phyloP scores from a whole-genome alignment of 2,113 vertebrate genomes.

The Gnathonemus longibarbis region DNA sequence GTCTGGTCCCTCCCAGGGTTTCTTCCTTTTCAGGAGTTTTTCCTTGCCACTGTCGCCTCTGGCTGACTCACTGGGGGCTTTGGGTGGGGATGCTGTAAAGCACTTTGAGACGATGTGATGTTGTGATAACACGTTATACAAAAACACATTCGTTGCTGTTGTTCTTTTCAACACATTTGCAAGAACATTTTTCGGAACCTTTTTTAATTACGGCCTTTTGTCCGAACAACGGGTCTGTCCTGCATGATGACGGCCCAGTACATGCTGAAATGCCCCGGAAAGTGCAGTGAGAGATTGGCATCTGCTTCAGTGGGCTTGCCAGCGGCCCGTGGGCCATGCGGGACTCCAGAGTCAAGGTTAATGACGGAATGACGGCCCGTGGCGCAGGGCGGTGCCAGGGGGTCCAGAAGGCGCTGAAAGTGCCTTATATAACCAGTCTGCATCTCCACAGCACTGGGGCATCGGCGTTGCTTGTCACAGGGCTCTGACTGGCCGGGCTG shows the following conservation, averaged over 20 bases:
- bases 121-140: too few relatives aligned
- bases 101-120: too few relatives aligned
- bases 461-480: background rate
- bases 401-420: background rate
- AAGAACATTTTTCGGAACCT: background rate
- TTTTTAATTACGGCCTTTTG: background rate
- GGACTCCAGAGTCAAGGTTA: slow-evolving; percentile 54
- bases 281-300: background rate
- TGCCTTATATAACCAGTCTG: slow-evolving; percentile 10
- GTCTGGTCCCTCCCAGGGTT: too few relatives aligned
- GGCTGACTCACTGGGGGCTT: too few relatives aligned
- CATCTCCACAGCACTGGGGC: background rate
- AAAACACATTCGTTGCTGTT: background rate
- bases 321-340: slow-evolving; percentile 30
- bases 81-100: too few relatives aligned
- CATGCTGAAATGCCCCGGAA: background rate
- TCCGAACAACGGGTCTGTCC: background rate
- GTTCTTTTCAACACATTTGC: background rate
- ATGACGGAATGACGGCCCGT: slow-evolving; percentile 42
- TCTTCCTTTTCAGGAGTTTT: too few relatives aligned
- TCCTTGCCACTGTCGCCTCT: too few relatives aligned
- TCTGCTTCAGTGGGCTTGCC: background rate
- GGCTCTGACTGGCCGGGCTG: background rate
- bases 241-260: background rate
- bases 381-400: background rate